phyloP scores from a whole-genome alignment of 2,888 invertebrate species.

The Meta bourneti region DNA sequence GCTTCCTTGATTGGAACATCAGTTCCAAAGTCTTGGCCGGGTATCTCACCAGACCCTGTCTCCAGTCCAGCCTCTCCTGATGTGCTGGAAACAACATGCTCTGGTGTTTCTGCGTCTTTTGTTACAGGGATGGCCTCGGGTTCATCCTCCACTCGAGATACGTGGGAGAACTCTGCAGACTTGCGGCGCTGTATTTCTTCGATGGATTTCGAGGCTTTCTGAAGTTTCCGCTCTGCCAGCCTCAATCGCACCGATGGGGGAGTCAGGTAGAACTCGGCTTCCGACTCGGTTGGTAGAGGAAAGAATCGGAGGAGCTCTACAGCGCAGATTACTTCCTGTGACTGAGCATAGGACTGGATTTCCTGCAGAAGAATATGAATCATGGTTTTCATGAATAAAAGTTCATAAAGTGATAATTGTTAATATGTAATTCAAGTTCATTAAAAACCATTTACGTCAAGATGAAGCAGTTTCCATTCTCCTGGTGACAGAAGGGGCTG shows the following conservation, averaged over 20 bases:
- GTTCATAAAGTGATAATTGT: too few relatives aligned
- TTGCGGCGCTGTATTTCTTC: conserved; percentile 47
- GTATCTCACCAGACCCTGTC: background rate
- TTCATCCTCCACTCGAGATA: background rate
- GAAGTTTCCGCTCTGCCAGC: conserved; percentile 31
- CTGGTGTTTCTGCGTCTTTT: background rate
- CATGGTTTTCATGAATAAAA: too few relatives aligned
- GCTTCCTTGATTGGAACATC: background rate
- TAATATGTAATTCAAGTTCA: too few relatives aligned
- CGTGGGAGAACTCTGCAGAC: conserved; percentile 45
- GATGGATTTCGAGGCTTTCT: background rate
- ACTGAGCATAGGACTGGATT: conserved; percentile 52
- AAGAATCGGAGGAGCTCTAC: conserved; percentile 70
- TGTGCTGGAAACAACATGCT: background rate
- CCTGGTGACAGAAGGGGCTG: too few relatives aligned
- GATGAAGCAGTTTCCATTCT: too few relatives aligned
- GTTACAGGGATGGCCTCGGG: background rate
- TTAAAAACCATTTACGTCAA: too few relatives aligned
- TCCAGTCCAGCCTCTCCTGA: background rate
- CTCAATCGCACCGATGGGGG: conserved; percentile 68
- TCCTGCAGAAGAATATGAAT: conserved; percentile 45
- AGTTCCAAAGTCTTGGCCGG: background rate
- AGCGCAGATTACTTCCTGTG: conserved; percentile 49
- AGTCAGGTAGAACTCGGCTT: conserved; percentile 63
- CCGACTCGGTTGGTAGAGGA: conserved; percentile 63